Conservation (phyloP, 2,888 invertebrate species). For the Candidula unifasciata region DNA sequence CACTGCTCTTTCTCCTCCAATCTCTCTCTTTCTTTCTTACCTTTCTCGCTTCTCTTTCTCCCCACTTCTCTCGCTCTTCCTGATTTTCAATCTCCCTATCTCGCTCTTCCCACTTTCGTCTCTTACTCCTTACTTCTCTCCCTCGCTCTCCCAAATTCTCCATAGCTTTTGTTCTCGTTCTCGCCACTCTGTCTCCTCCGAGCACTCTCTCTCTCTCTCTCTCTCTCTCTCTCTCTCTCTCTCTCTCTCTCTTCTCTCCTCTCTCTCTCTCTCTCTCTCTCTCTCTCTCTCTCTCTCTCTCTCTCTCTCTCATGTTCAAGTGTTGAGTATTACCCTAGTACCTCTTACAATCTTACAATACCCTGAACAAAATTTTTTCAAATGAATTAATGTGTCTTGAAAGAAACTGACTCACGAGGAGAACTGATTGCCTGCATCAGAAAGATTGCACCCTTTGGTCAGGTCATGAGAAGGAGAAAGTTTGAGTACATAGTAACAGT, state of each 20-base stretch:
- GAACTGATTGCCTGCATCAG: no score
- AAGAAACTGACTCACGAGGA: no score
- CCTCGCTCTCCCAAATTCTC: background rate
- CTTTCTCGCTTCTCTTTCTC: no score
- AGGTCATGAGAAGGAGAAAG: no score
- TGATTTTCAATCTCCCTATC: background rate
- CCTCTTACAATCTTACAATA: no score
- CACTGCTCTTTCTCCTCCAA: background rate
- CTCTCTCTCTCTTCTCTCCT: background rate
- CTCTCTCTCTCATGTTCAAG: constrained; percentile 13
- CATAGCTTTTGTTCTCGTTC: background rate
- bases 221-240: background rate
- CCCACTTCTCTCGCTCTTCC: no score
- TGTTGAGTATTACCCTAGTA: no score
- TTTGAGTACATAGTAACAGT: no score
- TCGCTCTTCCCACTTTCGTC: background rate
- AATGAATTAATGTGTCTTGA: no score
- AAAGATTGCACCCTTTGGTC: no score
- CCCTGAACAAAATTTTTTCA: no score
- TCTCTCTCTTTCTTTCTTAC: background rate
- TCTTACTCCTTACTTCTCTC: no score
- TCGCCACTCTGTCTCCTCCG: background rate
- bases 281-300: constrained; percentile 5
- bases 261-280: background rate
- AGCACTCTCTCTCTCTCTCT: background rate